Evolutionary conservation across 2,888 invertebrate species (phyloP), one percentile per base, ranked within the genome.

Genomic region (Pteria penguin): DNA sequence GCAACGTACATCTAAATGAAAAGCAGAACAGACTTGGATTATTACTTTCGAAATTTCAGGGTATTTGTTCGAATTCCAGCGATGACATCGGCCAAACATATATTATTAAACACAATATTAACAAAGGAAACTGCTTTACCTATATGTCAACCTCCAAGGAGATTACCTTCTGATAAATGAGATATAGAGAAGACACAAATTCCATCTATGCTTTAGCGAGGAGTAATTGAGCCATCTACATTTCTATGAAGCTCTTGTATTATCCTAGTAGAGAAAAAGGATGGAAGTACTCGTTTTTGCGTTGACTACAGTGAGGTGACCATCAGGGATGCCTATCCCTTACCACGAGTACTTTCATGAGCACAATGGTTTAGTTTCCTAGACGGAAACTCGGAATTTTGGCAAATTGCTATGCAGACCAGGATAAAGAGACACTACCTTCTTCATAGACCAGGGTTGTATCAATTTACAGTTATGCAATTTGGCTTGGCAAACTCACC

Each of bases 311-410:
- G 75, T 36, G 8, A 55, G 1, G 65, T 74, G 3, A 78, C 71
- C 5, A 60, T 72, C 4, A 71, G 70, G 36, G 81, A 79, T 26
- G 54, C 76, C 14, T 73, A 74, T 65, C 63, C 71, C 2, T 29
- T 80, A n/a, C 78, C 79, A 1, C 45, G 72, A 2, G 73, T n/a
- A n/a, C n/a, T n/a, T 80, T 45, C 72, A 81, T 31, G 72, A 75
- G 14, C 62, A 60, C 22, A 55, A 84, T 83, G 65, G 67, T 85
- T 84, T 36, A 72, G 75, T 36, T 79, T 77, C 2, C 70, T 86
- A 1, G 86, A 87, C 62, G 52, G 85, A n/a, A 55, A 33, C 22
- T 33, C 31, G n/a, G 84, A 83, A 2, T 86, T 82, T 65, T 84
- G 79, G 81, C 85, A 86, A 33, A 75, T 85, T 0, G 74, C 45